Evolutionary conservation across 2,888 invertebrate genomes (phyloP).

Genomic region (Chrysolina americana): DNA sequence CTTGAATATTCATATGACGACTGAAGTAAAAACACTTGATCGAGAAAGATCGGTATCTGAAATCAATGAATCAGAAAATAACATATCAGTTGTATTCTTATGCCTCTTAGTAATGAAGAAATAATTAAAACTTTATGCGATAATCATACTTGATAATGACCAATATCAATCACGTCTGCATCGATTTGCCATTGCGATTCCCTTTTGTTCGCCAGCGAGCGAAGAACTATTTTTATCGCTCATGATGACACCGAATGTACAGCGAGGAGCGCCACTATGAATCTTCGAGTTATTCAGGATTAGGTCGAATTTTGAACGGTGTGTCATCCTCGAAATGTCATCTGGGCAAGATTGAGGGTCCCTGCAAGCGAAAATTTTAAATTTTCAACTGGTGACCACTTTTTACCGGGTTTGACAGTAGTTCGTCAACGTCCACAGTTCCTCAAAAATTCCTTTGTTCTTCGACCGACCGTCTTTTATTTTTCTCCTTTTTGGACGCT

Average conservation of each 20-base stretch:
- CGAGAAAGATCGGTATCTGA: background rate
- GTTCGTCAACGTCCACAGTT: conserved; percentile 64
- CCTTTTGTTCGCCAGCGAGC: background rate
- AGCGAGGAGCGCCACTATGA: background rate
- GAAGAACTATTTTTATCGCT: background rate
- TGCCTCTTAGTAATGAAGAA: background rate
- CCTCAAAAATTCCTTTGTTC: conserved; percentile 66
- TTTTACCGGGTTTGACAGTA: conserved; percentile 60
- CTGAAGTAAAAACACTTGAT: no score
- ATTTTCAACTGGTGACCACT: conserved; percentile 55
- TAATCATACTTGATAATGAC: background rate
- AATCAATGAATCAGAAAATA: conserved; percentile 14
- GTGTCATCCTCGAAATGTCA: conserved; percentile 1
- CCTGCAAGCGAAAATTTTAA: conserved; percentile 46
- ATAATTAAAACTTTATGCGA: background rate
- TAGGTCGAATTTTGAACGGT: background rate
- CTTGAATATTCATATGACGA: no score
- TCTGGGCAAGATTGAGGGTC: conserved; percentile 31
- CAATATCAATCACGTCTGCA: conserved; percentile 9
- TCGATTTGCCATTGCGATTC: conserved; percentile 13
- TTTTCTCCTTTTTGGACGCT: conserved; percentile 51
- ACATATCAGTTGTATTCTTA: background rate
- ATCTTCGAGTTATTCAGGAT: background rate
- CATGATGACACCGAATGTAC: no score
- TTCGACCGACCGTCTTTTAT: conserved; percentile 51